phyloP scores from a whole-genome alignment of 2,888 invertebrate genomes.

The Drosophila tanythrix region DNA sequence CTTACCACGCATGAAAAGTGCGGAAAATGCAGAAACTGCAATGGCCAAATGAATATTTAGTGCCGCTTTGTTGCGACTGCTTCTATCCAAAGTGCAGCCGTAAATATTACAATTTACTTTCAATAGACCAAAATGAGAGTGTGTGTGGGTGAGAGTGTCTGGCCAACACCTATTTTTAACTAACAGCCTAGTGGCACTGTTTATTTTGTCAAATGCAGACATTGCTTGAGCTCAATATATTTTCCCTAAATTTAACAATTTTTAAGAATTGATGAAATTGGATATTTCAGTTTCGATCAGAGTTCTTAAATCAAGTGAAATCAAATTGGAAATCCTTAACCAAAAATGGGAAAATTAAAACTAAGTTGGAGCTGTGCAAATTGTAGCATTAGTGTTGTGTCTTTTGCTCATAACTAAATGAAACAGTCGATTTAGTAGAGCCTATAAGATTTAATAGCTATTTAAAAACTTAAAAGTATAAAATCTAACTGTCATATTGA shows the following conservation, averaged over 20 bases:
- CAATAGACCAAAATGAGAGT: constrained; percentile 53
- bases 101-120: constrained; percentile 74
- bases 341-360: neutral
- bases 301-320: neutral
- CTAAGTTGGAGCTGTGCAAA: neutral
- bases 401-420: neutral
- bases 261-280: constrained; percentile 7
- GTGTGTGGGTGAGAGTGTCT: neutral
- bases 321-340: neutral
- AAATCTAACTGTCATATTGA: neutral
- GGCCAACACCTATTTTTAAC: constrained; percentile 29
- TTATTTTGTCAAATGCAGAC: neutral
- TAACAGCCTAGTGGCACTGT: neutral
- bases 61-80: constrained; percentile 39
- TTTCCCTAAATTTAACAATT: neutral
- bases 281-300: constrained; percentile 19
- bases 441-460: neutral
- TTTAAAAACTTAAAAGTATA: neutral
- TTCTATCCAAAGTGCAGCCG: constrained; percentile 70
- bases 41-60: constrained; percentile 66
- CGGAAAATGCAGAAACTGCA: constrained; percentile 4
- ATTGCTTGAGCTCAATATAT: neutral
- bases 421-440: neutral
- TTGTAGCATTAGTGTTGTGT: neutral
- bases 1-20: constrained; percentile 1